Percentiles rank a stretch among this genome's conserved stretches.
phyloP scores from a whole-genome alignment of 2,797 vertebrate species.

The Oceanodroma leucorhoa region DNA sequence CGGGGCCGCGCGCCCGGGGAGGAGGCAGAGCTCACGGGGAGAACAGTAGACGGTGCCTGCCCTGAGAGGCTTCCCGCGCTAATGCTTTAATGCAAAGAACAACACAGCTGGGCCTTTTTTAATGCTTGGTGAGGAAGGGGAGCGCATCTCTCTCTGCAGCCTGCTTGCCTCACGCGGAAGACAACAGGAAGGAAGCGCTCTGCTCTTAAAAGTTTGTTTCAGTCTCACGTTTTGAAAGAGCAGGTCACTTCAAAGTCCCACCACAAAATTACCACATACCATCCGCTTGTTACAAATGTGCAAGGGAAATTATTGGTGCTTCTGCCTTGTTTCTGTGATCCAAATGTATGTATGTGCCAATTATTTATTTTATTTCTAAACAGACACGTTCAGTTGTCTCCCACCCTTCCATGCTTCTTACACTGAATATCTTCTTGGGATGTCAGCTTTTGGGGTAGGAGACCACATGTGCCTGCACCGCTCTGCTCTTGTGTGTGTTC shows the following conservation, averaged over 20 bases:
- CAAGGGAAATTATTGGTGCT: not conserved
- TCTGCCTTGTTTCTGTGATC: conserved; percentile 45
- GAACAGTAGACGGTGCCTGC: not conserved
- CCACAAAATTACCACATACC: not conserved
- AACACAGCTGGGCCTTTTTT: not conserved
- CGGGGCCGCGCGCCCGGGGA: rapidly evolving
- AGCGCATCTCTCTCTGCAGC: not conserved
- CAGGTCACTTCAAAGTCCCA: conserved; percentile 46
- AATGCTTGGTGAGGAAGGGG: not conserved
- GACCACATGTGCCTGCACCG: not conserved
- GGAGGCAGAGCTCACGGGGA: not conserved
- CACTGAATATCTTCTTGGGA: not conserved
- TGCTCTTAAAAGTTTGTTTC: conserved; percentile 40
- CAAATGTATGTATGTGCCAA: conserved; percentile 26
- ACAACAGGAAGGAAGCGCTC: conserved; percentile 37
- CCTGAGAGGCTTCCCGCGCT: not conserved
- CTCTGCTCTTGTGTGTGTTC: not conserved
- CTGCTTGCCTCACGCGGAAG: not conserved
- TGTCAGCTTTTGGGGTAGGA: not conserved
- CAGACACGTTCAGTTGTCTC: not conserved
- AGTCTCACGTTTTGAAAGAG: conserved; percentile 15
- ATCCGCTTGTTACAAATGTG: conserved; percentile 10
- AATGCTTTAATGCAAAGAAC: not conserved
- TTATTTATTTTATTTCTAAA: conserved; percentile 45
- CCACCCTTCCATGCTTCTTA: not conserved